Conservation (phyloP, 2,113 vertebrate species). For the Corythaeola cristata region DNA sequence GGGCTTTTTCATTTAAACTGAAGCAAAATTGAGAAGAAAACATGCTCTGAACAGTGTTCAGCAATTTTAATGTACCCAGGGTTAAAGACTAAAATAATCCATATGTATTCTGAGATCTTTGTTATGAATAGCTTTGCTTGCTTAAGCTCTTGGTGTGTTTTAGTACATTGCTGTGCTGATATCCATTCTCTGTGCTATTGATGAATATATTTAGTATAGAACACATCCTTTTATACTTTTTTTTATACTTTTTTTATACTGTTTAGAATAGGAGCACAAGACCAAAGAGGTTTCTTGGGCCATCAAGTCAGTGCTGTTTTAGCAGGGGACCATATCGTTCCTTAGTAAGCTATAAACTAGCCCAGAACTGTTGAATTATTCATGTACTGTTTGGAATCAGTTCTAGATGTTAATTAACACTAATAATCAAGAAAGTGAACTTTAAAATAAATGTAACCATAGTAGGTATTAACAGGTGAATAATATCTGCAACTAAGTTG, state of each 20-base stretch:
- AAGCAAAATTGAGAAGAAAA: background rate
- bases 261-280: background rate
- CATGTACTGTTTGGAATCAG: background rate
- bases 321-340: background rate
- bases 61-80: background rate
- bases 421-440: background rate
- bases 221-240: background rate
- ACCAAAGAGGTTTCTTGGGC: background rate
- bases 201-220: background rate
- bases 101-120: background rate
- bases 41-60: background rate
- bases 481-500: background rate
- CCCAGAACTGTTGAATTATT: background rate
- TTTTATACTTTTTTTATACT: background rate
- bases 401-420: background rate
- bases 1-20: background rate
- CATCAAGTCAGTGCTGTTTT: background rate
- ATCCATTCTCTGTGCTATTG: background rate
- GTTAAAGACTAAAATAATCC: background rate
- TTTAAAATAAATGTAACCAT: background rate
- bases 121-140: background rate
- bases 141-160: background rate
- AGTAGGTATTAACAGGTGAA: background rate
- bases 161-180: background rate
- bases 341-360: background rate